Evolutionary conservation across 2,888 invertebrate genomes (phyloP).

Genomic region (Mimumesa dahlbomi): DNA sequence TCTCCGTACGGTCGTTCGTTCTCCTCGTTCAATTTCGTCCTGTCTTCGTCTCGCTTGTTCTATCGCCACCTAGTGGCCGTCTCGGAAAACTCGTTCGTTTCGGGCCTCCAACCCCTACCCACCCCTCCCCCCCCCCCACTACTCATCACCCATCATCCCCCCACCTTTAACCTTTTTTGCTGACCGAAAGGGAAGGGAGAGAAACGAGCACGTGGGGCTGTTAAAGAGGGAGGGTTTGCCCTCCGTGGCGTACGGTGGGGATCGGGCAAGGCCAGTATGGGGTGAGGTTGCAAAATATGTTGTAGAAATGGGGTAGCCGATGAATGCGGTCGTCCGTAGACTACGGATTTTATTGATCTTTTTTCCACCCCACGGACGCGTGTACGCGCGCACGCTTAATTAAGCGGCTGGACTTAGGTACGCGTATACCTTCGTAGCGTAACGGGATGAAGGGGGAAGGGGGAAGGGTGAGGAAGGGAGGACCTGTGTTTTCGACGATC

Average conservation of each 20-base stretch:
- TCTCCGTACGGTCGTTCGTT: conserved; percentile 4
- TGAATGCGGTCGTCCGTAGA: conserved; percentile 77
- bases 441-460: too few species aligned
- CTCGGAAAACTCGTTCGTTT: conserved; percentile 51
- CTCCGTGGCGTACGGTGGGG: conserved; percentile 36
- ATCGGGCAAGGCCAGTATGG: conserved; percentile 42
- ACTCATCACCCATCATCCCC: too few species aligned
- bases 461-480: too few species aligned
- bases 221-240: conserved; percentile 47
- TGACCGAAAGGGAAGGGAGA: conserved; percentile 44
- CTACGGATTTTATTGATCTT: conserved; percentile 79
- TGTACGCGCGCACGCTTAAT: conserved; percentile 60
- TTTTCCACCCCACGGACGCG: conserved; percentile 61
- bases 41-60: conserved; percentile 6
- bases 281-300: conserved; percentile 76
- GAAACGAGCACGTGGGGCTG: conserved; percentile 65
- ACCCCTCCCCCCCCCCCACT: too few species aligned
- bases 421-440: conserved; percentile 34
- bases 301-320: conserved; percentile 76
- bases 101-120: conserved; percentile 46
- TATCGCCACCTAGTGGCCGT: conserved; percentile 71
- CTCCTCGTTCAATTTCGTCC: conserved; percentile 29
- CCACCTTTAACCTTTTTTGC: too few species aligned
- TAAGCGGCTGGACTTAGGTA: conserved; percentile 64
- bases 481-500: conserved; percentile 41